A percentile compares a stretch with the other conserved stretches of the same genome.
These are phyloP conservation scores for Timema cristinae DNA, from an alignment of 2,888 invertebrate species.

Conservation along the genomic window DNA sequence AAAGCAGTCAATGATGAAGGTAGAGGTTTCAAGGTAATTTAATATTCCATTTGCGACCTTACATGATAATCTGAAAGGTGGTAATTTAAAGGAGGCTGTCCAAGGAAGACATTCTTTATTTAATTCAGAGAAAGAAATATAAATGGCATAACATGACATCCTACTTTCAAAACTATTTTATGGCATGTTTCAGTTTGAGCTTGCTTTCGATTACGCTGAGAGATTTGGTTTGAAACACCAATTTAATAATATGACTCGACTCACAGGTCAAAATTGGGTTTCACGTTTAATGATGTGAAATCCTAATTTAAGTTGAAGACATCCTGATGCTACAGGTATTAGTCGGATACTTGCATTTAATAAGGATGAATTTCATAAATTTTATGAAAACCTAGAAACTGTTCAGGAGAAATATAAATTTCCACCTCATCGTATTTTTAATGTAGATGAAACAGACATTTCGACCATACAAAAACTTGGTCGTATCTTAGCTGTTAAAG, in stretches of 20 bases:
- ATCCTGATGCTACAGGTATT: neutral
- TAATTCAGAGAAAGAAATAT: neutral
- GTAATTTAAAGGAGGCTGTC: neutral
- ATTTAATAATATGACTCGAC: neutral
- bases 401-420: neutral
- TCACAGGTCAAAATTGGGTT: neutral
- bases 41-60: neutral
- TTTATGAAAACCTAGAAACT: neutral
- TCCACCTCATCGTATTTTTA: neutral
- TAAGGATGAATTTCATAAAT: neutral
- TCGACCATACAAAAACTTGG: conserved; percentile 42
- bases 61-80: neutral
- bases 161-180: neutral
- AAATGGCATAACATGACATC: neutral
- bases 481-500: conserved; percentile 42
- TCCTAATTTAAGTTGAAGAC: neutral
- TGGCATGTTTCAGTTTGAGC: neutral
- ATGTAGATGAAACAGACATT: conserved; percentile 43
- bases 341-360: neutral
- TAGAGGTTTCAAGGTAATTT: too few relatives aligned
- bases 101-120: neutral
- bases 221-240: neutral
- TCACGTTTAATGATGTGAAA: neutral
- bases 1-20: too few relatives aligned
- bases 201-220: conserved; percentile 4